Evolutionary conservation across 2,797 vertebrate species (phyloP).

Genomic region (Limnodromus scolopaceus): DNA sequence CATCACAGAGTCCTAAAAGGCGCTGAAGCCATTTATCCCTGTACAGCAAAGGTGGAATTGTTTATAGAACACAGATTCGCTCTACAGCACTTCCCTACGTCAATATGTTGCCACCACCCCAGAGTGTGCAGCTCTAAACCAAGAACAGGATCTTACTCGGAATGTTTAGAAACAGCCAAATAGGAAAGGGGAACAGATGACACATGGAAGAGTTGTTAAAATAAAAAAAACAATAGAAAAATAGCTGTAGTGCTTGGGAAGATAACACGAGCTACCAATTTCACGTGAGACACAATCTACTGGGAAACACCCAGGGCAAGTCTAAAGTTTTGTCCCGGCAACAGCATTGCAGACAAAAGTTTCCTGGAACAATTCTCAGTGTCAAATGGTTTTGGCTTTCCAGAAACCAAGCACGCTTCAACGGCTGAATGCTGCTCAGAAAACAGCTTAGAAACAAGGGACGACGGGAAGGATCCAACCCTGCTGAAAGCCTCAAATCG

Average conservation of each 20-base stretch:
- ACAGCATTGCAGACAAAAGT: neutral
- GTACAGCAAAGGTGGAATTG: neutral
- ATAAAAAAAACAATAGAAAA: neutral
- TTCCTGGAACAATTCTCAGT: neutral
- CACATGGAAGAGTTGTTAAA: neutral
- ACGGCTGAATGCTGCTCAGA: neutral
- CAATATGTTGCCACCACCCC: neutral
- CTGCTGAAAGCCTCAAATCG: neutral
- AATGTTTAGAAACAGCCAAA: neutral
- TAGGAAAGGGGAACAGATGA: constrained; percentile 15
- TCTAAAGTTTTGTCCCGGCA: neutral
- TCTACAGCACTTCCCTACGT: neutral
- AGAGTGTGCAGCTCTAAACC: neutral
- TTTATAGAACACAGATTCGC: neutral
- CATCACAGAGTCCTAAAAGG: neutral
- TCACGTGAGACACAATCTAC: neutral
- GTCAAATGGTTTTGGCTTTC: neutral
- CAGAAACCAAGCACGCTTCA: neutral
- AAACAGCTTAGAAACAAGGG: neutral
- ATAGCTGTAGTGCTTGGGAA: neutral
- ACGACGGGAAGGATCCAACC: neutral
- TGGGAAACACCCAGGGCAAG: neutral
- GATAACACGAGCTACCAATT: neutral
- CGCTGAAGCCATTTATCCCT: neutral
- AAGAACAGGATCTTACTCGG: neutral